Conservation (phyloP, 1,140 invertebrate species). For the Diabrotica virgifera region DNA sequence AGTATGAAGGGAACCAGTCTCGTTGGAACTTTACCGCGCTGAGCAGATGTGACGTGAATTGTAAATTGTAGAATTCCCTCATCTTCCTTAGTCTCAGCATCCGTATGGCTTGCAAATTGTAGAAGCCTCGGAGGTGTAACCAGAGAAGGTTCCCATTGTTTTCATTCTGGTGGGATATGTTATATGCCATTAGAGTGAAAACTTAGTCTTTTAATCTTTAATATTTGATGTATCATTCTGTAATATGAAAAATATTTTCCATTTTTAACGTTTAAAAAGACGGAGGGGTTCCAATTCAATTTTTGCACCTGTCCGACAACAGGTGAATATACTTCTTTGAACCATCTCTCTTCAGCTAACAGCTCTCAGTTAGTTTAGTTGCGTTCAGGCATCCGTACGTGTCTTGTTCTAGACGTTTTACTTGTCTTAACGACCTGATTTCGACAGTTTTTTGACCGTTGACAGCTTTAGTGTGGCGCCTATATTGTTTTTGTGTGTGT, state of each 20-base stretch:
- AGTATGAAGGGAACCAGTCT: too few relatives aligned
- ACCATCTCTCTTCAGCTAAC: conserved; percentile 7
- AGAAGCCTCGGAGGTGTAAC: too few relatives aligned
- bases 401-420: conserved; percentile 1
- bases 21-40: too few relatives aligned
- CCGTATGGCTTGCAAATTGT: too few relatives aligned
- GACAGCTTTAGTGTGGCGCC: conserved; percentile 8
- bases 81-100: too few relatives aligned
- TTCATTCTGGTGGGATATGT: too few relatives aligned
- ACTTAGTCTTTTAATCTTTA: too few relatives aligned
- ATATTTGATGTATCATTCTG: too few relatives aligned
- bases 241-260: background rate
- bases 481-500: conserved; percentile 8
- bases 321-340: conserved; percentile 14
- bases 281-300: conserved; percentile 6
- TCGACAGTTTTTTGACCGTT: conserved; percentile 2
- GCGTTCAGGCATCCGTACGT: conserved; percentile 7
- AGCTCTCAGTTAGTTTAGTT: conserved; percentile 5
- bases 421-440: background rate
- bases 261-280: background rate
- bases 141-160: too few relatives aligned
- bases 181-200: too few relatives aligned
- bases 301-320: conserved; percentile 7
- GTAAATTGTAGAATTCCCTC: too few relatives aligned
- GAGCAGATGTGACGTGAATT: too few relatives aligned